Base-by-base conservation (phyloP, 2,113 vertebrate species). In the Colossoma macropomum region DNA sequence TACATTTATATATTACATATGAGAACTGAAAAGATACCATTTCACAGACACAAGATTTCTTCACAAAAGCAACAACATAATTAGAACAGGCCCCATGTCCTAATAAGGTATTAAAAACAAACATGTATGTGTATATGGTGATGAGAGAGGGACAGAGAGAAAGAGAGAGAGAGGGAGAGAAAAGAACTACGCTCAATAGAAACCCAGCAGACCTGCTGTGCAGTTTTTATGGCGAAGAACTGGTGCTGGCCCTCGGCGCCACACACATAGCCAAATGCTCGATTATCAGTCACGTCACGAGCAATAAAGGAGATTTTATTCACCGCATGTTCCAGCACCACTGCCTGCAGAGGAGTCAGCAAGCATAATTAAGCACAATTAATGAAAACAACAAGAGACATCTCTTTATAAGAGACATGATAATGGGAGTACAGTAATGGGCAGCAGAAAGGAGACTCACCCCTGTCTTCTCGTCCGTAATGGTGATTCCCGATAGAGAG, bases 271-370 rank as follows among this genome's bases (percentile, higher is more conserved):
- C 98, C 98, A 81, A 99, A 99, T 0, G 98, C 97, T 85, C 98
- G 89, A 88, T 96, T 98, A 83, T 99, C 98, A 1, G 98, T 99
- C 75, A 99, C 97, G 72, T 99, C 98, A 12, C 97, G 96, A 84
- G 98, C 98, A 80, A 99, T 99, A 91, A 99, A 99, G 84, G 98
- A 99, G 91, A 99, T 97, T 90, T 96, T 99, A 87, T 97, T 98
- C 82, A 99, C 97, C 21, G 93, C 90, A 71, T 99, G 98, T 66
- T 99, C 98, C 3, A 99, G 96, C n/a, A 99, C 96, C 77, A 97
- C 96, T 80, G 97, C 97, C 98, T 99, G 86, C 19, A 90, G 38
- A 77, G 41, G 45, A 59, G 38, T 75, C 48, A 75, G 48, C 7
- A 60, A 25, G 38, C 15, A 66, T 41, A 45, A 62, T 50, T 75